phyloP scores from a whole-genome alignment of 2,888 invertebrate species.

The Drosophila stalkeri region DNA sequence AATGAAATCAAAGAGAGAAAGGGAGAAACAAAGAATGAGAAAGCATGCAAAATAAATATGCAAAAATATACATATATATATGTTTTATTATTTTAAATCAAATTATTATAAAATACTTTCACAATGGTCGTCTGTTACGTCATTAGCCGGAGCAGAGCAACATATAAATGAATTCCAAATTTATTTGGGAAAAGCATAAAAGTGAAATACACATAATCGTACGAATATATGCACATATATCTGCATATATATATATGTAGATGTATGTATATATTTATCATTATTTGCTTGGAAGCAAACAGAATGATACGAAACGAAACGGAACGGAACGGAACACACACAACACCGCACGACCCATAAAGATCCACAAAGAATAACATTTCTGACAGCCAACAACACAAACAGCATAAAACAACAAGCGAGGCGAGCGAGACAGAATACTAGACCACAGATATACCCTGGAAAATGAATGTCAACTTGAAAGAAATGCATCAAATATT shows the following conservation, averaged over 20 bases:
- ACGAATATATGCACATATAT: neutral
- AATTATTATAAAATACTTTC: conserved; percentile 42
- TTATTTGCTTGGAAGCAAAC: conserved; percentile 18
- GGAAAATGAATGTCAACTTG: too few relatives aligned
- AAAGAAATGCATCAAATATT: too few relatives aligned
- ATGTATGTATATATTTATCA: neutral
- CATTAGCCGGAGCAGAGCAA: conserved; percentile 3
- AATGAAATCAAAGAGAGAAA: conserved; percentile 47
- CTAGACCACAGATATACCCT: conserved; percentile 20
- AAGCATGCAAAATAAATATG: neutral
- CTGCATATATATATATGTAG: neutral
- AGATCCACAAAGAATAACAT: conserved; percentile 55
- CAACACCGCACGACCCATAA: conserved; percentile 47
- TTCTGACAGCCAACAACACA: conserved; percentile 55
- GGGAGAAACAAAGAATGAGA: neutral
- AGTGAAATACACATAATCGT: conserved; percentile 23
- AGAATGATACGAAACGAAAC: conserved; percentile 21
- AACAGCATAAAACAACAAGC: conserved; percentile 38
- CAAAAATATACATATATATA: neutral
- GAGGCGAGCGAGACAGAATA: neutral
- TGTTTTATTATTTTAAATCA: conserved; percentile 17
- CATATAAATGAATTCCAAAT: conserved; percentile 18
- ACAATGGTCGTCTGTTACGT: conserved; percentile 37
- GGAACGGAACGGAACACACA: conserved; percentile 33
- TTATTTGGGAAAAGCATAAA: conserved; percentile 42